Evolutionary conservation across 1,140 invertebrate genomes (phyloP).

Genomic region (Apis mellifera): Amel_HAv3.1 CM009934.2:6712001-6712500

Average conservation of each 20-base stretch:
- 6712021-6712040: slow-evolving; percentile 78
- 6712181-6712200: no score
- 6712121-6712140: neutral
- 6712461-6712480: neutral
- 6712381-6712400: neutral
- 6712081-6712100: slow-evolving; percentile 73
- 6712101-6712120: slow-evolving; percentile 52
- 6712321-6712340: neutral
- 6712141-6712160: neutral
- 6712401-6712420: neutral
- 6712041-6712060: slow-evolving; percentile 80
- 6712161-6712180: neutral
- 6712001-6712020: slow-evolving; percentile 74
- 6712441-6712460: neutral
- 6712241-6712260: neutral
- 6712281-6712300: neutral
- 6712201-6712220: no score
- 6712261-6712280: neutral
- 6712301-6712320: neutral
- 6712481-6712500: neutral
- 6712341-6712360: neutral
- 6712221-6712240: neutral
- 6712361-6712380: neutral
- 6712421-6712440: neutral
- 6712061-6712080: slow-evolving; percentile 83